These are phyloP conservation scores for Porites lobata DNA, from an alignment of 92 coral and sea anemone species.

Conservation along the genomic window DNA sequence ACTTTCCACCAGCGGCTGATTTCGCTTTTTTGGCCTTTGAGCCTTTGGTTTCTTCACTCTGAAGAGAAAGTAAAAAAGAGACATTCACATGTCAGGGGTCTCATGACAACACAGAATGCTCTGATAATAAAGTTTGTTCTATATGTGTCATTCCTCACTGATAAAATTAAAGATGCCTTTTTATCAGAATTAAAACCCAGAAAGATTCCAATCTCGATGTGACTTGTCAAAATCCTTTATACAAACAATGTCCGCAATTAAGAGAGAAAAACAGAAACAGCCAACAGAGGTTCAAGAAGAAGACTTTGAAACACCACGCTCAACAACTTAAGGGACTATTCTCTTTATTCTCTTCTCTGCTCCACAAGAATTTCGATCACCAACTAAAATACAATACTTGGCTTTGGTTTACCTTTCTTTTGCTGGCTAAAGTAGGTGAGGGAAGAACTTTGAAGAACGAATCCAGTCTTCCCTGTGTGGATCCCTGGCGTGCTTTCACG, in stretches of 20 bases:
- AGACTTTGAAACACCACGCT: too few relatives aligned
- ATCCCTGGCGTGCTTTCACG: slow-evolving; percentile 93
- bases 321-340: too few relatives aligned
- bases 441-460: slow-evolving; percentile 92
- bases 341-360: too few relatives aligned
- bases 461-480: slow-evolving; percentile 97
- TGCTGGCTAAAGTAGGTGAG: slow-evolving; percentile 79
- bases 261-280: too few relatives aligned
- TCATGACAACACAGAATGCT: neutral
- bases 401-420: slow-evolving; percentile 78
- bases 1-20: slow-evolving; percentile 65
- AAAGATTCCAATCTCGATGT: too few relatives aligned
- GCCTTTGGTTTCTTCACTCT: slow-evolving; percentile 83
- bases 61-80: neutral
- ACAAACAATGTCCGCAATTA: too few relatives aligned
- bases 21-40: slow-evolving; percentile 81
- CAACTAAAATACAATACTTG: too few relatives aligned
- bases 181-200: too few relatives aligned
- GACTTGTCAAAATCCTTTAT: too few relatives aligned
- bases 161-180: too few relatives aligned
- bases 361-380: too few relatives aligned
- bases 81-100: neutral
- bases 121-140: neutral
- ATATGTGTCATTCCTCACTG: neutral
- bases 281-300: too few relatives aligned